Conservation (phyloP, 2,888 invertebrate genomes). For the Nasonovia ribisnigri region DNA sequence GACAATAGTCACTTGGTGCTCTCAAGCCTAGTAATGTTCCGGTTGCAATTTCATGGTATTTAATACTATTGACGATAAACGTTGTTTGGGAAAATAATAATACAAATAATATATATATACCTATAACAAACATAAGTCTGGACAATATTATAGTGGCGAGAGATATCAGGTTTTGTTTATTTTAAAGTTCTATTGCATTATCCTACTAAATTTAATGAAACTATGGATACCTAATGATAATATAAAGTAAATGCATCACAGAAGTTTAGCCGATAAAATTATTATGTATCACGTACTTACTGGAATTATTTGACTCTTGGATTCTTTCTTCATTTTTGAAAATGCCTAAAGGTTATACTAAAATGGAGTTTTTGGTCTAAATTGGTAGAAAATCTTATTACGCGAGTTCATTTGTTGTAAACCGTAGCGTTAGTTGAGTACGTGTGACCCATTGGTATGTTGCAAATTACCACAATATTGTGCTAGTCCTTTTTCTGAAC, state of each 20-base stretch:
- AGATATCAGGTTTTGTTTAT: background rate
- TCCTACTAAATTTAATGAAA: background rate
- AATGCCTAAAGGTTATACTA: background rate
- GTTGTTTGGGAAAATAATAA: background rate
- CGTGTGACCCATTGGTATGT: conserved; percentile 6
- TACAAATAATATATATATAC: background rate
- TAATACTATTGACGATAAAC: conserved; percentile 45
- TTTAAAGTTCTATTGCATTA: background rate
- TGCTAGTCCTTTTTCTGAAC: background rate
- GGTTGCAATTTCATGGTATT: conserved; percentile 55
- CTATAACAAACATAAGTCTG: background rate
- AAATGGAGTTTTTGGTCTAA: conserved; percentile 1
- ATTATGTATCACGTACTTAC: conserved; percentile 32
- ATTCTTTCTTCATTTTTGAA: background rate
- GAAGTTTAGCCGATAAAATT: conserved; percentile 14
- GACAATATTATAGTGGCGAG: background rate
- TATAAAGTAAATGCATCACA: background rate
- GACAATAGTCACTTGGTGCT: conserved; percentile 36
- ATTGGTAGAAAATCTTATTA: conserved; percentile 39
- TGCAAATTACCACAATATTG: conserved; percentile 38
- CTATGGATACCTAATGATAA: background rate
- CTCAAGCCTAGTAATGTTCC: conserved; percentile 52
- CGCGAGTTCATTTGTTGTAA: background rate
- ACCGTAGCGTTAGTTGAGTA: conserved; percentile 21
- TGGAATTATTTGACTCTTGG: background rate